A percentile compares a stretch with the other conserved stretches of the same genome.
phyloP scores from a whole-genome alignment of 2,797 vertebrate genomes.

The Gadopsis marmoratus region DNA sequence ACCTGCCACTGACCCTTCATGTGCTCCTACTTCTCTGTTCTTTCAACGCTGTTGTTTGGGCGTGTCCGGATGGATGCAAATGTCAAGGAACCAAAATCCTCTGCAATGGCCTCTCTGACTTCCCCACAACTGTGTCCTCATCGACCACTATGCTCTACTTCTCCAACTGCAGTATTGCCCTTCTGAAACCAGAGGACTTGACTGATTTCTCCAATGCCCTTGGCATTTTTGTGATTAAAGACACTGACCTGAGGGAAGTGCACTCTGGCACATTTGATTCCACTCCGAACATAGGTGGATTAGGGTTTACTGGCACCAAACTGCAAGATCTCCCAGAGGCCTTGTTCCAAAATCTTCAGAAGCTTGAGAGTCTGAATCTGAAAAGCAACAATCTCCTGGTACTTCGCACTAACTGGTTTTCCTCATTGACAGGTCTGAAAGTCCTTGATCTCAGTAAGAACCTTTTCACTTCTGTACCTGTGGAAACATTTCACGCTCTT shows the following conservation, averaged over 20 bases:
- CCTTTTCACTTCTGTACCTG: constrained; percentile 68
- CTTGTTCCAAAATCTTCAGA: constrained; percentile 85
- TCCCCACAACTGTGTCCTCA: constrained; percentile 73
- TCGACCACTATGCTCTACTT: constrained; percentile 56
- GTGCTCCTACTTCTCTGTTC: constrained; percentile 71
- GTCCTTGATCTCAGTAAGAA: constrained; percentile 77
- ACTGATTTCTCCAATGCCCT: constrained; percentile 64
- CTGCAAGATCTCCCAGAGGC: constrained; percentile 88
- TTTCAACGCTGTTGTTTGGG: constrained; percentile 54
- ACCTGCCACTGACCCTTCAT: constrained; percentile 43
- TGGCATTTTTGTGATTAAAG: constrained; percentile 45
- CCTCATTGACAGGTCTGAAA: constrained; percentile 55
- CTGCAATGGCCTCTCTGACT: constrained; percentile 72
- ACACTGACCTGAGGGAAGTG: constrained; percentile 76
- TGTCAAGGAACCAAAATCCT: constrained; percentile 43
- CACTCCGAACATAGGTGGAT: constrained; percentile 80
- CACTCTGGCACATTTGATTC: constrained; percentile 85
- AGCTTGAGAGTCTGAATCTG: constrained; percentile 86
- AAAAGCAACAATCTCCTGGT: constrained; percentile 85
- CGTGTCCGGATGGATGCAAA: constrained; percentile 75
- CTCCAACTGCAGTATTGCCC: constrained; percentile 58
- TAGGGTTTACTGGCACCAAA: constrained; percentile 86
- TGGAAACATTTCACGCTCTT: constrained; percentile 83
- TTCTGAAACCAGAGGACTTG: constrained; percentile 77
- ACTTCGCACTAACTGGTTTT: constrained; percentile 81